Percentiles rank a stretch among this genome's conserved stretches.
phyloP scores from a whole-genome alignment of 2,113 vertebrate genomes.

The Hippocampus barbouri region DNA sequence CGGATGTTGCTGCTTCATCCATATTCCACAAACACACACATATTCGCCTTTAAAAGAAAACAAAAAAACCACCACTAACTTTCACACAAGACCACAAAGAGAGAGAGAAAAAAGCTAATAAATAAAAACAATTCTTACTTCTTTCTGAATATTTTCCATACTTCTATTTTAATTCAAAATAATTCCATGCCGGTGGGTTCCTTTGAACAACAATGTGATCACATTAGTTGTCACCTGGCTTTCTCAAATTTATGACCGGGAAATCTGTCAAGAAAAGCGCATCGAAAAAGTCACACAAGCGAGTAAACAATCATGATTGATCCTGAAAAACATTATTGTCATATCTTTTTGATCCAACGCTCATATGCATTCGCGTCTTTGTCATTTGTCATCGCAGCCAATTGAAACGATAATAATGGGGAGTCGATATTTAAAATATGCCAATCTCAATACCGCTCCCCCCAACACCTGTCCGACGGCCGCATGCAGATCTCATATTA shows the following conservation, averaged over 20 bases:
- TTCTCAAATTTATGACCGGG: slow-evolving; percentile 26
- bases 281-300: slow-evolving; percentile 31
- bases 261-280: slow-evolving; percentile 37
- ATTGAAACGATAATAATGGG: slow-evolving; percentile 65
- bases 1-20: too few relatives aligned
- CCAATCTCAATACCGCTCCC: slow-evolving; percentile 61
- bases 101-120: too few relatives aligned
- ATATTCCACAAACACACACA: too few relatives aligned
- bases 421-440: slow-evolving; percentile 75
- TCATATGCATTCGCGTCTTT: slow-evolving; percentile 63
- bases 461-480: background rate
- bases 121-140: background rate
- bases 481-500: slow-evolving; percentile 66
- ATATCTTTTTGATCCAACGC: slow-evolving; percentile 68
- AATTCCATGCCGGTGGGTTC: background rate
- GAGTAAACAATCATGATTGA: slow-evolving; percentile 41
- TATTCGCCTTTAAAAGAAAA: background rate
- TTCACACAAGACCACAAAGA: background rate
- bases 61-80: background rate
- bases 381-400: slow-evolving; percentile 66
- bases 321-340: slow-evolving; percentile 59
- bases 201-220: background rate
- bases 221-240: slow-evolving; percentile 33
- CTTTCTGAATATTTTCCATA: too few relatives aligned
- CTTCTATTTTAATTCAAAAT: background rate